Conservation (phyloP, 2,113 vertebrate genomes). For the Pangasianodon hypophthalmus region DNA sequence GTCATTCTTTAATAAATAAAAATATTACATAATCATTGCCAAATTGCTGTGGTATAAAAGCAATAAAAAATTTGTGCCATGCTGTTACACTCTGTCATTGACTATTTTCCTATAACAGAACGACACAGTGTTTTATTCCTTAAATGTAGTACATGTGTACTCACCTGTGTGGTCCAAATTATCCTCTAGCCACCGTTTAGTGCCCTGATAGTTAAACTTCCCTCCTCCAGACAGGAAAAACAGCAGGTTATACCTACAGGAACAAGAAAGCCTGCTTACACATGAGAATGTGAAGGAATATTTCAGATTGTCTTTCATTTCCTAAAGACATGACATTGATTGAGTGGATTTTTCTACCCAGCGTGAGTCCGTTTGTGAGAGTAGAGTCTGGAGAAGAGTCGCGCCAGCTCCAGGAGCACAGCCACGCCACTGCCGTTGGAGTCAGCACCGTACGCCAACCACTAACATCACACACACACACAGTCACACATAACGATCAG, state of each 20-base stretch:
- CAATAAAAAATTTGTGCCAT: background rate
- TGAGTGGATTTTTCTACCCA: slow-evolving; percentile 72
- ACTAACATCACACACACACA: slow-evolving; percentile 70
- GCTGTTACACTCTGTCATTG: background rate
- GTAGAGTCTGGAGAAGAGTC: slow-evolving; percentile 95
- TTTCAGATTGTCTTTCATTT: background rate
- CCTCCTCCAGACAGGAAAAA: slow-evolving; percentile 97
- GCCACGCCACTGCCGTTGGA: slow-evolving; percentile 94
- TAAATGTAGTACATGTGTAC: background rate
- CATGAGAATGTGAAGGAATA: background rate
- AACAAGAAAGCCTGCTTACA: background rate
- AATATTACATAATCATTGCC: background rate
- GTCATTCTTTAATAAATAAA: background rate
- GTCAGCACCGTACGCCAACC: slow-evolving; percentile 93
- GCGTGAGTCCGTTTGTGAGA: slow-evolving; percentile 97
- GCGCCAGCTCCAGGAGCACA: slow-evolving; percentile 88
- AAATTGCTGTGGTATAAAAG: background rate
- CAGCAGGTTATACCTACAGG: slow-evolving; percentile 89
- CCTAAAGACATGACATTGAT: background rate
- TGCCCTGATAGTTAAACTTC: slow-evolving; percentile 98
- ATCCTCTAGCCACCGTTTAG: slow-evolving; percentile 97
- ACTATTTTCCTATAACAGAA: background rate
- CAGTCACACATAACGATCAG: slow-evolving; percentile 21
- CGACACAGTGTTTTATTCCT: background rate
- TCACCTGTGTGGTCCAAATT: slow-evolving; percentile 96